Conservation (phyloP, 2,888 invertebrate species). For the Drosophila dives region DNA sequence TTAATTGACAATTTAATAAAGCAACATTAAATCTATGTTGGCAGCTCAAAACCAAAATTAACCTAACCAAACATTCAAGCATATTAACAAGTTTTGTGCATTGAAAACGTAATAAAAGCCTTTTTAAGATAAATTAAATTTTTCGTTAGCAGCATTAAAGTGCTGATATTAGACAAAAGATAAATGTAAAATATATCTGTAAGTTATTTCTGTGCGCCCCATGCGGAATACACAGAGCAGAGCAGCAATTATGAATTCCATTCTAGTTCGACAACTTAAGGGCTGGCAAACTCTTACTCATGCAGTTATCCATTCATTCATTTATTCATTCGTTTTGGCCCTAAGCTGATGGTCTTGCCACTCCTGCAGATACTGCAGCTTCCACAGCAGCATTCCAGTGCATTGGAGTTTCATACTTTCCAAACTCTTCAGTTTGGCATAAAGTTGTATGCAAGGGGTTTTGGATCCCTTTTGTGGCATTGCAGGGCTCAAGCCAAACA, state of each 20-base stretch:
- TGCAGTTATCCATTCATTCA: constrained; percentile 68
- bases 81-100: not conserved
- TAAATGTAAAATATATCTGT: constrained; percentile 12
- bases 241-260: constrained; percentile 61
- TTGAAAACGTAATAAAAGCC: not conserved
- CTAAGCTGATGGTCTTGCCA: constrained; percentile 39
- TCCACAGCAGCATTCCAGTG: constrained; percentile 41
- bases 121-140: not conserved
- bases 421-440: constrained; percentile 39
- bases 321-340: constrained; percentile 63
- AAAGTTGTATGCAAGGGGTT: constrained; percentile 40
- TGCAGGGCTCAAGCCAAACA: constrained; percentile 41
- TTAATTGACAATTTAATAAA: not conserved
- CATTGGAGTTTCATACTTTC: constrained; percentile 40
- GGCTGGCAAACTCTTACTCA: constrained; percentile 46
- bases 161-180: not conserved
- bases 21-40: not conserved
- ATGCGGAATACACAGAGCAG: constrained; percentile 22
- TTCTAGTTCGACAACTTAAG: constrained; percentile 55
- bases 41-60: not conserved
- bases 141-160: not conserved
- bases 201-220: not conserved
- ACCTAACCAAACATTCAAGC: not conserved
- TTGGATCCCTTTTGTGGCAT: constrained; percentile 31
- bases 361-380: constrained; percentile 9